These are phyloP conservation scores for Noctilio leporinus DNA, from an alignment of 2,113 vertebrate genomes.

Conservation along the genomic window DNA sequence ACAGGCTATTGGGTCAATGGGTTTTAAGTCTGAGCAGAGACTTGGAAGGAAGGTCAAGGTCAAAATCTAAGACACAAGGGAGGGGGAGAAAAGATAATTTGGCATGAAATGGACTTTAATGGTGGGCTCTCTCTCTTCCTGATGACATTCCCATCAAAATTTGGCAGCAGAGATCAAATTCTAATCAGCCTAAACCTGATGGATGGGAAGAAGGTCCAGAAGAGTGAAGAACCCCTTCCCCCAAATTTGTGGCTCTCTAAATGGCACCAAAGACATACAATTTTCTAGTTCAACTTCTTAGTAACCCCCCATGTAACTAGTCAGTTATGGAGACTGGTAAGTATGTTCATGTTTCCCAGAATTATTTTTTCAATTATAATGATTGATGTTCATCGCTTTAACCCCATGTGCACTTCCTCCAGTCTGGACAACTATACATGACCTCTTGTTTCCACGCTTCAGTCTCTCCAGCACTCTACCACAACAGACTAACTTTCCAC, in stretches of 20 bases:
- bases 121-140: background rate
- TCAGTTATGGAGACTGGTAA: background rate
- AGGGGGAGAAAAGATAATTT: background rate
- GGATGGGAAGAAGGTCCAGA: background rate
- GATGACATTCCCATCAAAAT: background rate
- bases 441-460: background rate
- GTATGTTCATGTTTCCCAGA: background rate
- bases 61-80: background rate
- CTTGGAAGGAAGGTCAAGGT: background rate
- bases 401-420: background rate
- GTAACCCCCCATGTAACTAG: background rate
- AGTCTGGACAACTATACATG: background rate
- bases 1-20: background rate
- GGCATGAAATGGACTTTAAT: background rate
- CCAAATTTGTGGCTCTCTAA: background rate
- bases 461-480: background rate
- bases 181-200: background rate
- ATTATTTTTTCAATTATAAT: background rate
- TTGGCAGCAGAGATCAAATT: background rate
- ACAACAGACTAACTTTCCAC: background rate
- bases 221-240: background rate
- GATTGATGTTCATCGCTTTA: background rate
- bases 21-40: background rate
- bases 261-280: background rate
- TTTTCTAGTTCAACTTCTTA: background rate